Evolutionary conservation across 2,113 vertebrate genomes (phyloP).

Genomic region (Motacilla tschutschensis): DNA sequence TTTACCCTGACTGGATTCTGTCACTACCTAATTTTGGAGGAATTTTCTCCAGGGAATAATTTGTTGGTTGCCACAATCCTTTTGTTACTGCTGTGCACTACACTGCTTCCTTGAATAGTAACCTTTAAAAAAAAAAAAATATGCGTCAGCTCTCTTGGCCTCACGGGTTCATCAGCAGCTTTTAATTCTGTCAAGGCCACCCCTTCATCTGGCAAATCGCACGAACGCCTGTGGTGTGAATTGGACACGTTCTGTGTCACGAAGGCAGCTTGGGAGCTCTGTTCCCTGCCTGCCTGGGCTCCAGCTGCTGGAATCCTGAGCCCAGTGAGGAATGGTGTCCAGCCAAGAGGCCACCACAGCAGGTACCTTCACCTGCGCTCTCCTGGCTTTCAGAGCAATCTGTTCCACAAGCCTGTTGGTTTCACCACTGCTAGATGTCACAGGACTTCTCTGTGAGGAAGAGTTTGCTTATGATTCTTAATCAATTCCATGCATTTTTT

Average conservation of each 20-base stretch:
- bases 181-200: not conserved
- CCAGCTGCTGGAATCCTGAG: not conserved
- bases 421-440: not conserved
- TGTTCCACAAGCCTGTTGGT: not conserved
- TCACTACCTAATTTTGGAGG: not conserved
- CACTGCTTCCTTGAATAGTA: not conserved
- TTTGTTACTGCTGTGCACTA: not conserved
- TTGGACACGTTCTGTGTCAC: fast-evolving
- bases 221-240: fast-evolving
- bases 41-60: not conserved
- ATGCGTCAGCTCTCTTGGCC: not conserved
- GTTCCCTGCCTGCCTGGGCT: not conserved
- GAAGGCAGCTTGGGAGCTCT: not conserved
- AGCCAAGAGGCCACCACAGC: fast-evolving
- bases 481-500: not conserved
- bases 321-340: not conserved
- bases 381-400: not conserved
- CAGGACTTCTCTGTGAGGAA: not conserved
- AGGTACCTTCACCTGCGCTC: not conserved
- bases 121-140: not conserved
- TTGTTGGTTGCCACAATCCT: not conserved
- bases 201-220: not conserved
- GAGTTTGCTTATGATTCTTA: not conserved
- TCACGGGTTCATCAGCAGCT: not conserved
- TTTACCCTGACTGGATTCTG: not conserved